phyloP scores from a whole-genome alignment of 1,140 invertebrate genomes.

The Leptestheria dahalacensis region DNA sequence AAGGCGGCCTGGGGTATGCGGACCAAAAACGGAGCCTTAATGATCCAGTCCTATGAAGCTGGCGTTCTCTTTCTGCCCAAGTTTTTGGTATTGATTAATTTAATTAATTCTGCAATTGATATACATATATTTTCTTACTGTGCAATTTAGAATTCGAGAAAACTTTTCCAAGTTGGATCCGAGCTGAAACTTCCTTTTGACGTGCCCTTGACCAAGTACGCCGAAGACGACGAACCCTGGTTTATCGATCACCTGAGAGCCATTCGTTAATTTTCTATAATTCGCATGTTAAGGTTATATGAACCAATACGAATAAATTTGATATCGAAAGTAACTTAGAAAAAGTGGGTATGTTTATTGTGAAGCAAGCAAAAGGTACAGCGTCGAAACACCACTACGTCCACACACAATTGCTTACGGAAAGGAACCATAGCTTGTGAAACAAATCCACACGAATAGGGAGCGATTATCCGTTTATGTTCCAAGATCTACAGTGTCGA shows the following conservation, averaged over 20 bases:
- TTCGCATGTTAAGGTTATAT: not conserved
- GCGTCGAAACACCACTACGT: no score
- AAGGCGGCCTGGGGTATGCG: constrained; percentile 48
- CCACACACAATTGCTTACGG: no score
- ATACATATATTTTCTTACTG: constrained; percentile 2
- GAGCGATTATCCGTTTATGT: no score
- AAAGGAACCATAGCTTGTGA: no score
- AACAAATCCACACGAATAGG: no score
- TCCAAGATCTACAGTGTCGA: no score
- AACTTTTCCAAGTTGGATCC: not conserved
- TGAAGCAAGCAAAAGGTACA: not conserved
- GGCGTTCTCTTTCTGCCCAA: constrained; percentile 78
- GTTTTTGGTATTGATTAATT: constrained; percentile 43
- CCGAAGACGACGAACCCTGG: constrained; percentile 42
- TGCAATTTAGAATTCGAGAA: not conserved
- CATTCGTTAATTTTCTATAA: not conserved
- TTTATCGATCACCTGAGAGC: constrained; percentile 22
- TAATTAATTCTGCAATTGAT: not conserved
- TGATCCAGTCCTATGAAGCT: constrained; percentile 73
- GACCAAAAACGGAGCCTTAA: constrained; percentile 44
- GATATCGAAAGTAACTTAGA: no score
- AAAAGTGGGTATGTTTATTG: not conserved
- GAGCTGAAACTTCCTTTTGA: constrained; percentile 40
- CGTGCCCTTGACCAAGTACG: constrained; percentile 50
- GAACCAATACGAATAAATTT: not conserved